A percentile compares a stretch with the other conserved stretches of the same genome.
Evolutionary conservation across 2,113 vertebrate genomes (phyloP).

Genomic region (Phyllostomus discolor): DNA sequence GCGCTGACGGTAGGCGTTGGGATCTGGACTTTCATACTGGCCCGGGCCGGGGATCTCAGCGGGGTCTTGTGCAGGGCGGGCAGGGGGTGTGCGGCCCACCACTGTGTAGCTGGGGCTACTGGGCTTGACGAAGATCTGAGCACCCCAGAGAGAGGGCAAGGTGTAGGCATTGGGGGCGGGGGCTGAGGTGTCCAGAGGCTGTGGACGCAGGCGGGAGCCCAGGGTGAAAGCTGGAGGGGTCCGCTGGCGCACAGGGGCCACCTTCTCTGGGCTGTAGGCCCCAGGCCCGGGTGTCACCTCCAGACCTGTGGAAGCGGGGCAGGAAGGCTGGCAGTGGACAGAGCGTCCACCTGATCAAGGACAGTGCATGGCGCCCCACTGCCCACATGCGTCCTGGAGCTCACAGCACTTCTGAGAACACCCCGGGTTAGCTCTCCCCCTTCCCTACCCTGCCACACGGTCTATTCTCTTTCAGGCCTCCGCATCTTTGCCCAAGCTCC

Average conservation of each 20-base stretch:
- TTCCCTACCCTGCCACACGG: not conserved
- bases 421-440: too few species aligned
- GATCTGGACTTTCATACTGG: constrained; percentile 83
- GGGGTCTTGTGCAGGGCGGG: constrained; percentile 81
- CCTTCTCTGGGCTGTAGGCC: constrained; percentile 88
- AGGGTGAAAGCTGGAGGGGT: constrained; percentile 87
- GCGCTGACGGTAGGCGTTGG: constrained; percentile 80
- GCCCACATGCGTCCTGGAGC: too few species aligned
- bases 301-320: constrained; percentile 24
- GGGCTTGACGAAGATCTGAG: constrained; percentile 79
- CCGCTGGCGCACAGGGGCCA: constrained; percentile 79
- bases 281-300: constrained; percentile 87
- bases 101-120: constrained; percentile 86
- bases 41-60: constrained; percentile 85
- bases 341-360: not conserved
- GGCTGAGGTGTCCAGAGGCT: constrained; percentile 76
- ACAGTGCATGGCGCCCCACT: accelerated
- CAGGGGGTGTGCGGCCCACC: constrained; percentile 61
- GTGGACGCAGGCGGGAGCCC: constrained; percentile 81
- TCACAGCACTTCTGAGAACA: not conserved
- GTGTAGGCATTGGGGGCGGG: constrained; percentile 89
- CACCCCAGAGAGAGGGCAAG: constrained; percentile 86
- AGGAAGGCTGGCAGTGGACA: not conserved
- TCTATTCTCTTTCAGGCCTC: not conserved
- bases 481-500: not conserved